Base-by-base conservation (phyloP, 1,140 invertebrate species). In the Drosophila tristis region DNA sequence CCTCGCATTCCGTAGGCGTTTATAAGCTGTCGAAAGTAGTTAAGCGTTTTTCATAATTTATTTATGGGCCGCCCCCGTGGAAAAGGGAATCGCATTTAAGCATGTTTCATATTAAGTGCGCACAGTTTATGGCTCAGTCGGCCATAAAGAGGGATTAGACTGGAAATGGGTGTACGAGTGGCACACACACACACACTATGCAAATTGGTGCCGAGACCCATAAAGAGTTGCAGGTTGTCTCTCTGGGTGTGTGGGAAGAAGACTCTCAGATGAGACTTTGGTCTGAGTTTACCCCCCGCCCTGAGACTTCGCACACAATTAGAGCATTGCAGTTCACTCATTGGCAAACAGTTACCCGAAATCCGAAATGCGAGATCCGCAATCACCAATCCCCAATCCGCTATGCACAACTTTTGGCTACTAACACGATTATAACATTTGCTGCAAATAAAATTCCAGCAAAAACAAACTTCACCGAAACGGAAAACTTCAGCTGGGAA, bases 31-130 rank as follows among this genome's bases (percentile, higher is more conserved):
- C 84, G 84, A 89, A 89, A 89, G 84, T 90, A 84, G 84, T 89
- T 89, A 89, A 89, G 84, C 84, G 85, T 90, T 89, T 90, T 89
- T 89, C 84, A 89, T 89, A 89, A 89, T 89, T 90, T 89, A 89
- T 89, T 89, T 89, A 89, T 89, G 84, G 56, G 56, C 54, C 62
- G 62, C 60, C 50, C 78, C 68, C 62, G 73, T 39, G 51, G 49
- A 44, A 39, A 63, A 71, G 82, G 72, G 65, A 74, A 67, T 67
- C 48, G 68, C 84, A 68, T 84, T 80, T 84, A 89, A 89, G 75
- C 80, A 71, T 89, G 85, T 89, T 89, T 89, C 78, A 89, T 89
- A 80, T 87, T 87, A 89, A 87, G 84, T 87, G 84, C 82, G 63
- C 84, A 54, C 62, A 82, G 79, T 87, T 86, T 89, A 87, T 87